Conservation (phyloP, 2,797 vertebrate species). For the Siniperca obscura region DNA sequence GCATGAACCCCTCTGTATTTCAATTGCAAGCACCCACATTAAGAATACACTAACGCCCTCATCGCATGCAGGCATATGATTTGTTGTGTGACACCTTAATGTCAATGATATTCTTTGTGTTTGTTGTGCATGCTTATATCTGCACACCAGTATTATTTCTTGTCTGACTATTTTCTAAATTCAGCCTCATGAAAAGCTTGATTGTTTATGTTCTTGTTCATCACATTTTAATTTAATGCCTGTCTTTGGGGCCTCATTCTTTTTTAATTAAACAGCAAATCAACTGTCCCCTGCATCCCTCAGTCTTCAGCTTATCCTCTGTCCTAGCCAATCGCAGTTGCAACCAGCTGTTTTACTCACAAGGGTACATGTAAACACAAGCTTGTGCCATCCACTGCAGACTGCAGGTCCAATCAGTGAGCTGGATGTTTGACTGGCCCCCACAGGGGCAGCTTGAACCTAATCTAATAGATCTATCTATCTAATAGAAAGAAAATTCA, state of each 20-base stretch:
- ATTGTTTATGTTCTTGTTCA: background rate
- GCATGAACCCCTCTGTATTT: background rate
- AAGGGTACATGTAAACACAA: constrained; percentile 17
- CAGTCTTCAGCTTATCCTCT: constrained; percentile 5
- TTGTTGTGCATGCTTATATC: background rate
- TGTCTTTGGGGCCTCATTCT: background rate
- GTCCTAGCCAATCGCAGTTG: background rate
- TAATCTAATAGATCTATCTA: background rate
- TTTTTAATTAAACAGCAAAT: constrained; percentile 8
- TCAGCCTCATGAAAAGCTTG: background rate
- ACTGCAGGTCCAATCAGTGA: constrained; percentile 7
- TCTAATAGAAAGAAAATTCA: background rate
- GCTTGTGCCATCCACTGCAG: background rate
- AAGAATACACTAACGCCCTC: background rate
- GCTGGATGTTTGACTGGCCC: constrained; percentile 2
- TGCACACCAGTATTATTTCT: background rate
- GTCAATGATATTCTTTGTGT: background rate
- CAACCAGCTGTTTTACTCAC: constrained; percentile 35
- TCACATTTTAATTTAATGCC: background rate
- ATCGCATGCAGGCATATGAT: background rate
- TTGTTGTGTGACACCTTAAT: constrained; percentile 2
- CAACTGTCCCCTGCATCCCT: background rate
- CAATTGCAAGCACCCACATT: background rate
- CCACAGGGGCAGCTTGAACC: background rate
- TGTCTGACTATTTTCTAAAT: background rate